Percentiles rank a stretch among this genome's conserved stretches.
These are phyloP conservation scores for Scylla paramamosain DNA, from an alignment of 1,140 invertebrate genomes.

Conservation along the genomic window DNA sequence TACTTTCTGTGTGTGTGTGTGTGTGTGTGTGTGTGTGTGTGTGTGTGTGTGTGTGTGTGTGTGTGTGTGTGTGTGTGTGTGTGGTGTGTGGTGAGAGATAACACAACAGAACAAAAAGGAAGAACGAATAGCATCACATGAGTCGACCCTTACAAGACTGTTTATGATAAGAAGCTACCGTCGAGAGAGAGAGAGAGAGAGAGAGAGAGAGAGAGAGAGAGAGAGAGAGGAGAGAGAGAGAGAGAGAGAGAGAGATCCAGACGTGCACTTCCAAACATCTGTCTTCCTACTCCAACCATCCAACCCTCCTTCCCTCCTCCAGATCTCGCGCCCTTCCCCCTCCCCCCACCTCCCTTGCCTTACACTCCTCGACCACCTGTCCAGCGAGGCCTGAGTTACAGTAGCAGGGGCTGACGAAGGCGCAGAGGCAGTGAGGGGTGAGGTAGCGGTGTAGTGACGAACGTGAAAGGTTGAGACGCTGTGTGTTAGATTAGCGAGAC, in stretches of 20 bases:
- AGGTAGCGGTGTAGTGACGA: background rate
- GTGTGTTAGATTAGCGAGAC: too few species aligned
- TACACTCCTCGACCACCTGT: background rate
- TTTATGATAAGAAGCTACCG: background rate
- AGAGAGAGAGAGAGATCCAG: background rate
- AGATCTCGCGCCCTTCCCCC: background rate
- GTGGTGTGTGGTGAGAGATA: too few species aligned
- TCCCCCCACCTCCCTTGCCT: background rate
- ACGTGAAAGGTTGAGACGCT: background rate
- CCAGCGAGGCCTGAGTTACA: background rate
- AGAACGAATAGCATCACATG: too few species aligned
- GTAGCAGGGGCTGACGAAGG: background rate
- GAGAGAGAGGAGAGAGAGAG: constrained; percentile 46
- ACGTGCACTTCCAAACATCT: background rate
- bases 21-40: too few species aligned
- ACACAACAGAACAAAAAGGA: too few species aligned
- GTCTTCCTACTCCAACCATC: background rate
- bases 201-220: constrained; percentile 28
- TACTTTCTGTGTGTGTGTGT: background rate
- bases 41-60: too few species aligned
- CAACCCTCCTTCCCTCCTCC: background rate
- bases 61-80: too few species aligned
- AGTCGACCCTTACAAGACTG: too few species aligned
- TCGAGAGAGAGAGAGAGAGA: background rate
- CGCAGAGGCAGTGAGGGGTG: background rate